A percentile compares a stretch with the other conserved stretches of the same genome.
phyloP scores from a whole-genome alignment of 2,888 invertebrate genomes.

The Merodon equestris region DNA sequence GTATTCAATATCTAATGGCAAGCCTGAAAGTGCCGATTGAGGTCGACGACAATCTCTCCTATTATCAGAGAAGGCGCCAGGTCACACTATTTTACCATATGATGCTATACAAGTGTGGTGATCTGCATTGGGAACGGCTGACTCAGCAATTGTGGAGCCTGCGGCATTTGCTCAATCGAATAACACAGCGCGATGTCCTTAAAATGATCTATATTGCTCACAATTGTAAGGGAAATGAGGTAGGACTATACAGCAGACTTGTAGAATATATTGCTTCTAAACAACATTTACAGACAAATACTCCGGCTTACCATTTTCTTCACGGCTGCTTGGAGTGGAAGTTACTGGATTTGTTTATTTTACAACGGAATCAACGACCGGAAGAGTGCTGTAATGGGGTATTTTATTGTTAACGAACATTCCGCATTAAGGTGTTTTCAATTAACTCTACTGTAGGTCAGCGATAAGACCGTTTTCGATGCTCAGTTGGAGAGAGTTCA shows the following conservation, averaged over 20 bases:
- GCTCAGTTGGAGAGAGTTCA: conserved; percentile 72
- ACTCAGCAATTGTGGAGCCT: conserved; percentile 69
- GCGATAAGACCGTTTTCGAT: conserved; percentile 13
- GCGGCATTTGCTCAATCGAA: conserved; percentile 72
- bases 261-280: background rate
- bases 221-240: conserved; percentile 75
- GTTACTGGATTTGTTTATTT: conserved; percentile 74
- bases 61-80: conserved; percentile 72
- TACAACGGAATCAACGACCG: conserved; percentile 68
- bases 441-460: background rate
- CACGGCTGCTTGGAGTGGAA: conserved; percentile 78
- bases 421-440: background rate
- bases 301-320: conserved; percentile 76
- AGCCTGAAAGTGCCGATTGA: conserved; percentile 69
- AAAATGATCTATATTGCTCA: conserved; percentile 74
- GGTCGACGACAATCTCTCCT: conserved; percentile 55
- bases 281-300: conserved; percentile 67
- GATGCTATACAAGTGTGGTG: conserved; percentile 68
- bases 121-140: conserved; percentile 63
- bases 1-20: conserved; percentile 73
- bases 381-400: background rate
- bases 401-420: too few species aligned
- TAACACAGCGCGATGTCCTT: conserved; percentile 71
- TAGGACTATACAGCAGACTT: conserved; percentile 51
- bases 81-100: conserved; percentile 74